phyloP scores from a whole-genome alignment of 2,888 invertebrate genomes.

The Atrina japonica region DNA sequence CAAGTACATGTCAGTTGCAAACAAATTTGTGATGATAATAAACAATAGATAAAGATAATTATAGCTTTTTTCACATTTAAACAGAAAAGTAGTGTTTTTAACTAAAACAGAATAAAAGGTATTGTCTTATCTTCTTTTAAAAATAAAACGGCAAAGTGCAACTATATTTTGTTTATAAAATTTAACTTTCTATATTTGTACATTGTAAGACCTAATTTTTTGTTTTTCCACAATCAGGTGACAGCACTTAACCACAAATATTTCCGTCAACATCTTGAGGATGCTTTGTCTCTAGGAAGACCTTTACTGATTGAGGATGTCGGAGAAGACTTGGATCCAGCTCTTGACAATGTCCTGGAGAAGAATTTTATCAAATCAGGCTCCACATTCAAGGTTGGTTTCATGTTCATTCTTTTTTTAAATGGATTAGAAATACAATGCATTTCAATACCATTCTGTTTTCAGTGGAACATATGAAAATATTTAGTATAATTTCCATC shows the following conservation, averaged over 20 bases:
- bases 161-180: too few species aligned
- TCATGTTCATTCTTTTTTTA: neutral
- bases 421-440: neutral
- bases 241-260: slow-evolving; percentile 98
- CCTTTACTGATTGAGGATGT: slow-evolving; percentile 97
- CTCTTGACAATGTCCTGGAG: slow-evolving; percentile 96
- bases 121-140: too few species aligned
- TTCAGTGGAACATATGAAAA: too few species aligned
- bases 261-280: slow-evolving; percentile 94
- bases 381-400: slow-evolving; percentile 90
- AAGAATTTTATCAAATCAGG: slow-evolving; percentile 99
- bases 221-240: slow-evolving; percentile 86
- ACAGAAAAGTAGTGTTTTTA: too few species aligned
- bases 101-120: too few species aligned
- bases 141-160: too few species aligned
- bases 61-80: too few species aligned
- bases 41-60: too few species aligned
- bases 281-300: slow-evolving; percentile 91
- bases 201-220: too few species aligned
- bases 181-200: too few species aligned
- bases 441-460: too few species aligned
- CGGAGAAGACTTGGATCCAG: slow-evolving; percentile 96
- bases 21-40: neutral
- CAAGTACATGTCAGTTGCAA: neutral
- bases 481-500: too few species aligned